These are phyloP conservation scores for Falcaria lacertinaria DNA, from an alignment of 2,888 invertebrate species.

Conservation along the genomic window DNA sequence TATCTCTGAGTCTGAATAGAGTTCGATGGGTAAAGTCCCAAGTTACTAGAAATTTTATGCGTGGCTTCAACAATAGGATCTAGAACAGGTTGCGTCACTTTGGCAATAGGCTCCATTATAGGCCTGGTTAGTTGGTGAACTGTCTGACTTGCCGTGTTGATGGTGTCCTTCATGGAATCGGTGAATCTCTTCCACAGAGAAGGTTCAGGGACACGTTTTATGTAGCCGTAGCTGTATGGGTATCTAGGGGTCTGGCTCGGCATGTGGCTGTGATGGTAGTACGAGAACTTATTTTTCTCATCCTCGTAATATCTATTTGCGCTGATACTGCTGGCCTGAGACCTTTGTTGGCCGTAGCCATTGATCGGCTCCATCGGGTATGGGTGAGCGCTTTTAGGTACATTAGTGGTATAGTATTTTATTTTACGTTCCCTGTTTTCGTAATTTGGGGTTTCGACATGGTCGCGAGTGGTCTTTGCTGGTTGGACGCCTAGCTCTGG, in stretches of 20 bases:
- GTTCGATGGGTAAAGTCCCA: slow-evolving; percentile 81
- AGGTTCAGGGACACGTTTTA: slow-evolving; percentile 79
- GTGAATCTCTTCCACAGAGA: slow-evolving; percentile 87
- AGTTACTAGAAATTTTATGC: slow-evolving; percentile 87
- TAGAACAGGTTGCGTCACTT: slow-evolving; percentile 82
- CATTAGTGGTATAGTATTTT: slow-evolving; percentile 72
- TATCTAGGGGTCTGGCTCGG: slow-evolving; percentile 56
- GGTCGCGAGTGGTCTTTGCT: slow-evolving; percentile 80
- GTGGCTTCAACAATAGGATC: slow-evolving; percentile 89
- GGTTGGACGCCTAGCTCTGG: slow-evolving; percentile 89
- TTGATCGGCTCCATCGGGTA: slow-evolving; percentile 76
- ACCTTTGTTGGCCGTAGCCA: slow-evolving; percentile 62
- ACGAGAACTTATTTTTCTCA: slow-evolving; percentile 75
- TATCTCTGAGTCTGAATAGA: slow-evolving; percentile 66
- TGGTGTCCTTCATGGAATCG: slow-evolving; percentile 85
- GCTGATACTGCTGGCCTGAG: slow-evolving; percentile 58
- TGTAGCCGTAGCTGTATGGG: slow-evolving; percentile 81
- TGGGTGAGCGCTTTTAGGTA: slow-evolving; percentile 78
- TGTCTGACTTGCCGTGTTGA: slow-evolving; percentile 84
- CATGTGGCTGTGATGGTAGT: slow-evolving; percentile 74
- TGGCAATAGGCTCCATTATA: slow-evolving; percentile 79
- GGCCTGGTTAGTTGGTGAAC: slow-evolving; percentile 83
- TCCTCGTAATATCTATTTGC: slow-evolving; percentile 71
- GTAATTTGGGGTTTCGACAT: slow-evolving; percentile 40
- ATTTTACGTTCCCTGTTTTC: slow-evolving; percentile 58